Conservation (phyloP, 2,113 vertebrate genomes). For the Rissa tridactyla region DNA sequence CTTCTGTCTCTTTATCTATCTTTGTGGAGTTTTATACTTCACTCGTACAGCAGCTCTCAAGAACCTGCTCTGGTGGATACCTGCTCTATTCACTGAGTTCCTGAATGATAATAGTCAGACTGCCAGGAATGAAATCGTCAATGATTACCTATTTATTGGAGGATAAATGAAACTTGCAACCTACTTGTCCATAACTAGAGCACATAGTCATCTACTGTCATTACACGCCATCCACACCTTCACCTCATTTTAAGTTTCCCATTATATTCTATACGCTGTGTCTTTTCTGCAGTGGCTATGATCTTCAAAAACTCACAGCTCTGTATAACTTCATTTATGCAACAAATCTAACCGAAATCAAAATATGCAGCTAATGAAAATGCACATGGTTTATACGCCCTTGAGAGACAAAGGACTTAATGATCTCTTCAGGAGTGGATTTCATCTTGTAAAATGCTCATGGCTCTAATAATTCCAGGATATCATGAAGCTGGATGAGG, state of each 20-base stretch:
- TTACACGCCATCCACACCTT: not conserved
- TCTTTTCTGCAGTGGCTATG: not conserved
- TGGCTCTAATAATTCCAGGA: not conserved
- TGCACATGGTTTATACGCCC: not conserved
- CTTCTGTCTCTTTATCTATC: not conserved
- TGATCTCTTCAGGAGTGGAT: not conserved
- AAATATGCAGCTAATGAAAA: not conserved
- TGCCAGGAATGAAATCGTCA: not conserved
- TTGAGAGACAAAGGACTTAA: constrained; percentile 4
- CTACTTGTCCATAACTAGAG: not conserved
- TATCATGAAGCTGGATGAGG: not conserved
- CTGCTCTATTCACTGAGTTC: not conserved
- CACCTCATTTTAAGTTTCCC: not conserved
- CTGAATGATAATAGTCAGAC: not conserved
- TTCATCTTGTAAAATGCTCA: not conserved
- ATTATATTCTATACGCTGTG: not conserved
- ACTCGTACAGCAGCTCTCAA: not conserved
- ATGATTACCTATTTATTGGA: not conserved
- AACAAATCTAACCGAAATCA: constrained; percentile 8
- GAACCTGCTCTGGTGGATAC: not conserved
- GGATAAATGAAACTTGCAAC: not conserved
- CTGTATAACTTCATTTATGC: not conserved
- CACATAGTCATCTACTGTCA: not conserved
- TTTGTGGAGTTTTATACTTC: not conserved
- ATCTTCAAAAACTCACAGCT: not conserved